Base-by-base conservation (phyloP, 64 coral and sea anemone species). In the Montipora cactus region DNA sequence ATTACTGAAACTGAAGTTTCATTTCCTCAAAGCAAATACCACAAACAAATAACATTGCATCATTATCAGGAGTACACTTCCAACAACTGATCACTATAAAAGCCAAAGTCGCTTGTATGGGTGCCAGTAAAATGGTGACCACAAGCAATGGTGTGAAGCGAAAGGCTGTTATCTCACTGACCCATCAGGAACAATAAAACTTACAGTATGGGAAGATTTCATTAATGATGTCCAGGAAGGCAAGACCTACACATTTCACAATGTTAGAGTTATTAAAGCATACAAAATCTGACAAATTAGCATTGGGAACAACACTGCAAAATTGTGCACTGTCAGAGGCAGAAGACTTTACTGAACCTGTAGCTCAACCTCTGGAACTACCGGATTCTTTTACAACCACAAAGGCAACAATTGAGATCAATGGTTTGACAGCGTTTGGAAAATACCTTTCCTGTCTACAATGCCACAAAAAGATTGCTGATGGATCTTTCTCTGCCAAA, bases 81-180 rank as follows among this genome's bases (percentile, higher is more conserved):
- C 87, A 89, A 52, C 74, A 89, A 89, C 87, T 89, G 87, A 89
- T 89, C 87, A 89, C 74, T 57, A 64, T 75, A 55, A 88, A 75
- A 78, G 55, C 78, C 78, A 79, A 79, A 79, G 78, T 79, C 15
- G n/a, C 78, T 79, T 0, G 46, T 52, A 79, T 79, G 47, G n/a
- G 79, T 90, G 75, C 74, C 88, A 79, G 46, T 79, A 79, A 79
- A 79, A 90, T 15, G 73, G 80, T 84, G 50, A 62, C 12, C 47
- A 91, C 79, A 91, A 69, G 89, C 66, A 83, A 71, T 75, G 90
- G 68, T 82, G 53, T 92, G 20, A 92, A 92, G 68, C 47, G 44
- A 50, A 92, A 84, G 71, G 90, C 80, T 92, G 90, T 71, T 92
- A 81, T 58, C 90, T 95, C 47, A 48, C 75, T 79, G 92, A 94